phyloP scores from a whole-genome alignment of 2,888 invertebrate species.

The Thecocarcelia acutangulata region DNA sequence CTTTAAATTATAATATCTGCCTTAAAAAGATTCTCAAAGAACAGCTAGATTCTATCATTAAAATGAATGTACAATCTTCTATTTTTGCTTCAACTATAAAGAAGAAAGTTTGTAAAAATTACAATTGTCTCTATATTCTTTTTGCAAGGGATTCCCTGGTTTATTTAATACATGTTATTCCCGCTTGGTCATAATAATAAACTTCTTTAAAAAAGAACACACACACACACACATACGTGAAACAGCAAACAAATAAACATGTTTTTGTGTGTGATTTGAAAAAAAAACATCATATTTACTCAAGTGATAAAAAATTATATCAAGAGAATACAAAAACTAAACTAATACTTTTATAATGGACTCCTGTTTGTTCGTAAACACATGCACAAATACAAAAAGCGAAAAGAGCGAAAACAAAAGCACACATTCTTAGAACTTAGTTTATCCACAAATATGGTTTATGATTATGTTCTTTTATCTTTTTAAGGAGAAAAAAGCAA shows the following conservation, averaged over 20 bases:
- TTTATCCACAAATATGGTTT: conserved; percentile 28
- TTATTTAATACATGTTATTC: conserved; percentile 24
- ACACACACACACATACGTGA: no score
- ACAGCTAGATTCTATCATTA: no score
- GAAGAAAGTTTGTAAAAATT: no score
- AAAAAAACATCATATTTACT: conserved; percentile 50
- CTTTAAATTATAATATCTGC: no score
- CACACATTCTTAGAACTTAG: not conserved
- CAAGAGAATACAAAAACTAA: conserved; percentile 34
- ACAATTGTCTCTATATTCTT: no score
- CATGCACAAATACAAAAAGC: not conserved
- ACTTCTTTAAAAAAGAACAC: conserved; percentile 34
- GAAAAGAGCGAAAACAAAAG: not conserved
- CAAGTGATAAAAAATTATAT: conserved; percentile 47
- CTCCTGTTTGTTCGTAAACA: conserved; percentile 16
- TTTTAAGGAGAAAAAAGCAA: not conserved
- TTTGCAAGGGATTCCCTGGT: no score
- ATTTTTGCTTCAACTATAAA: no score
- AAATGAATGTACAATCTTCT: no score
- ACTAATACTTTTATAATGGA: conserved; percentile 64
- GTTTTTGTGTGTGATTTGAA: not conserved
- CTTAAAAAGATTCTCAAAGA: no score
- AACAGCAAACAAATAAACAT: conserved; percentile 20
- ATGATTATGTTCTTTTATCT: conserved; percentile 44
- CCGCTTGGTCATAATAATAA: conserved; percentile 59